Evolutionary conservation across 2,113 vertebrate genomes (phyloP).

Genomic region (Zosterops lateralis): DNA sequence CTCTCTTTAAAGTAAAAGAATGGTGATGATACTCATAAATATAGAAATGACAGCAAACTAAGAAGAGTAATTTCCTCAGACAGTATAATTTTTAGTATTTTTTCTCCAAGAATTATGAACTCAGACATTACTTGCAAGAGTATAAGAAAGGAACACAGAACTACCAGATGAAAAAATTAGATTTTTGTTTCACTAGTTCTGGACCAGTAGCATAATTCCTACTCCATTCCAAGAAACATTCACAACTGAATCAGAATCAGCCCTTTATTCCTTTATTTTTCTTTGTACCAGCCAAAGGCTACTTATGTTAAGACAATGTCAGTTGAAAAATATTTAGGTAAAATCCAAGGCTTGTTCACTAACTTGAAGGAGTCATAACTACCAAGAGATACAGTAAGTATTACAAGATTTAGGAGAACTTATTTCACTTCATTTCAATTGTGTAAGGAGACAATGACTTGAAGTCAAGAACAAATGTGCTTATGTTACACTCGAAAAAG

Average conservation of each 20-base stretch:
- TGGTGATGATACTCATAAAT: neutral
- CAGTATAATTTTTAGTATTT: neutral
- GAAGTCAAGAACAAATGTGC: neutral
- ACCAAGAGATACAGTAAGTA: neutral
- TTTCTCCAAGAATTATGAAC: neutral
- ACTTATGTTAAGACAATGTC: neutral
- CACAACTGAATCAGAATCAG: neutral
- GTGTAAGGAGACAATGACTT: neutral
- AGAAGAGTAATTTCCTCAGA: neutral
- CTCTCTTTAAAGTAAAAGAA: neutral
- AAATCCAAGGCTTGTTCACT: neutral
- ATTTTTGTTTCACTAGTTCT: neutral
- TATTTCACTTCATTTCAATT: neutral
- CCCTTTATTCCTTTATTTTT: neutral
- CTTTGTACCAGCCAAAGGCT: neutral
- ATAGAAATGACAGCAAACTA: neutral
- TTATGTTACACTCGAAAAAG: neutral
- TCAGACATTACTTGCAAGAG: neutral
- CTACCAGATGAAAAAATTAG: neutral
- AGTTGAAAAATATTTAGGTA: neutral
- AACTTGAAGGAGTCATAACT: neutral
- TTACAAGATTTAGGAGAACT: neutral
- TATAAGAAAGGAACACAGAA: neutral
- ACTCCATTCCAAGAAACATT: neutral
- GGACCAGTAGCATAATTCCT: neutral